Evolutionary conservation across 1,140 invertebrate genomes (phyloP).

Genomic region (Leptinotarsa defecta): DNA sequence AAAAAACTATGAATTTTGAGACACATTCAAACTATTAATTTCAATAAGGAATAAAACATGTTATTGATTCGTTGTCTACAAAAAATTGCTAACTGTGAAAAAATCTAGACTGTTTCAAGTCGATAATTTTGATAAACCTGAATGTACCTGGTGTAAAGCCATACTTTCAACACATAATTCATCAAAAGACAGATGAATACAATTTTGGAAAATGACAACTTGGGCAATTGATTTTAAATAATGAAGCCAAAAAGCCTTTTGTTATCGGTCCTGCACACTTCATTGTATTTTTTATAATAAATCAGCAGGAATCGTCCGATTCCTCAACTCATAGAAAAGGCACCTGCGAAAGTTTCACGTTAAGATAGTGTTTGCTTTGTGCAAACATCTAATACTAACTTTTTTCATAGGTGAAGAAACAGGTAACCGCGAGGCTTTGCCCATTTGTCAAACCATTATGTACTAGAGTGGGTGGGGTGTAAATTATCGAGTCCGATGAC

Average conservation of each 20-base stretch:
- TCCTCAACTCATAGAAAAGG: neutral
- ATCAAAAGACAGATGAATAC: too few relatives aligned
- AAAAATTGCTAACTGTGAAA: too few relatives aligned
- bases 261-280: neutral
- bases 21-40: too few relatives aligned
- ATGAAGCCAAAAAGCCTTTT: neutral
- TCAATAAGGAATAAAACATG: too few relatives aligned
- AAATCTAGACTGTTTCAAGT: too few relatives aligned
- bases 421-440: neutral
- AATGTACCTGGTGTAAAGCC: too few relatives aligned
- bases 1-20: too few relatives aligned
- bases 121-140: too few relatives aligned
- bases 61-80: too few relatives aligned
- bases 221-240: neutral
- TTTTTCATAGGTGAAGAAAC: neutral
- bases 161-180: too few relatives aligned
- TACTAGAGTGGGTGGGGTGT: constrained; percentile 21
- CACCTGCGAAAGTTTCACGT: neutral
- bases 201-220: too few relatives aligned
- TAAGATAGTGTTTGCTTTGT: neutral
- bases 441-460: constrained; percentile 20
- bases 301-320: neutral
- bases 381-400: neutral
- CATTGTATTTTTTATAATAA: constrained; percentile 1
- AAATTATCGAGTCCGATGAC: constrained; percentile 23